Evolutionary conservation across 2,797 vertebrate species (phyloP), one percentile per base, ranked within the genome.

Genomic region (Brachyalestes nurse): DNA sequence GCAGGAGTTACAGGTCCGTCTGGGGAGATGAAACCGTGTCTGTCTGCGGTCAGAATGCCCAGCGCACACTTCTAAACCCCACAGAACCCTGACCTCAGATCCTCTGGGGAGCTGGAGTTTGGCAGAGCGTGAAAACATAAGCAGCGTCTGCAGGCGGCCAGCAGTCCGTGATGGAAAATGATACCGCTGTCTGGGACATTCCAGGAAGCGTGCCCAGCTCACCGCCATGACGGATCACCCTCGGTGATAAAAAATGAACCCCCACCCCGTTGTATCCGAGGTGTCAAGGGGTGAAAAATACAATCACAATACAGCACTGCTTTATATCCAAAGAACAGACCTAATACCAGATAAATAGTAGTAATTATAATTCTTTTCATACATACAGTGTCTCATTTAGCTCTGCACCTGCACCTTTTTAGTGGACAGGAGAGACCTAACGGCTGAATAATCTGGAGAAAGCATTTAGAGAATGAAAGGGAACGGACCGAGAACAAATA

Each of bases 101-200:
- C 67, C 53, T 55, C 65, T 0, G 55, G 28, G 77, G 87, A 84
- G 81, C 58, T 8, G 25, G 45, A 72, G 72, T 86, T 80, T 75
- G 67, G 65, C 72, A 81, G 71, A 87, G 85, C 86, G 86, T 82
- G 86, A 89, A 88, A 87, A 89, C 82, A 84, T 66, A 77, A 78
- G 69, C 75, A 23, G 76, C 38, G 60, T 82, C 69, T 82, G 55
- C 62, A 74, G 81, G 69, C 61, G 72, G 73, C 66, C 80, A 65
- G 75, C 71, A 70, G 69, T 66, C 62, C 76, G 65, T 28, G 74
- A 88, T 82, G 88, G 87, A 86, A 87, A 86, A 64, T 45, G 80
- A 86, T 88, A 85, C 86, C 78, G 82, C 71, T 85, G 82, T 86
- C 84, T 87, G 84, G 82, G 77, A 89, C 82, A 89, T 86, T 87